Base-by-base conservation (phyloP, 2,113 vertebrate genomes). In the Epinephelus cyanopodus region DNA sequence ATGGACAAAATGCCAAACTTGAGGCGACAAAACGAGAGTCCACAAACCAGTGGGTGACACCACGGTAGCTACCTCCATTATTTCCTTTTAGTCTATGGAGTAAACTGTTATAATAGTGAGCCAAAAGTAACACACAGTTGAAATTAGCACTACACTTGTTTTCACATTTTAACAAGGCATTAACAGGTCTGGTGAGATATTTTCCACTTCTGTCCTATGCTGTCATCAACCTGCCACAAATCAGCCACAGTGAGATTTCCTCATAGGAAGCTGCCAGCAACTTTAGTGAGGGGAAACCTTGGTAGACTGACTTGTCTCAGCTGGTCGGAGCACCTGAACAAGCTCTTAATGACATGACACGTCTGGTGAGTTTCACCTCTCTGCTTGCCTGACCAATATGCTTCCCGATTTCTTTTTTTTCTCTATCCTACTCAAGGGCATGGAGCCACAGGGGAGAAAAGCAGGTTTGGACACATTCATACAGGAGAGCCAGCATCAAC, bases 261-360 rank as follows among this genome's bases (percentile, higher is more conserved):
- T 69, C 57, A 29, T 15, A 4, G 45, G 18, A 47, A 57, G 52
- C 69, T 23, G 39, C 19, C 19, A 33, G 56, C 50, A 70, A 18
- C 4, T 23, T 52, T 48, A 61, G 70, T 64, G 21, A 25, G 39
- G 57, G 48, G 27, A 52, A 45, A 42, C 50, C 52, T 54, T 50
- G 68, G 25, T 70, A 33, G 39, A 77, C 60, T 7, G 53, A 66
- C 83, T 50, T 11, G 21, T 79, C 71, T 79, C 62, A 53, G 25
- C 50, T 23, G 67, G 25, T 15, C 25, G 33, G 73, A 21, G 17
- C 6, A 4, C 10, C 23, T 0, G 17, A 78, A 53, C n/a, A 1
- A 65, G 60, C 37, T 61, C 58, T 33, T 85, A 73, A 83, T 74
- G 84, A 74, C 45, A 66, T 33, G 63, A 74, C 76, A 6, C 73